Evolutionary conservation across 2,113 vertebrate genomes (phyloP).

Genomic region (Notechis scutatus): DNA sequence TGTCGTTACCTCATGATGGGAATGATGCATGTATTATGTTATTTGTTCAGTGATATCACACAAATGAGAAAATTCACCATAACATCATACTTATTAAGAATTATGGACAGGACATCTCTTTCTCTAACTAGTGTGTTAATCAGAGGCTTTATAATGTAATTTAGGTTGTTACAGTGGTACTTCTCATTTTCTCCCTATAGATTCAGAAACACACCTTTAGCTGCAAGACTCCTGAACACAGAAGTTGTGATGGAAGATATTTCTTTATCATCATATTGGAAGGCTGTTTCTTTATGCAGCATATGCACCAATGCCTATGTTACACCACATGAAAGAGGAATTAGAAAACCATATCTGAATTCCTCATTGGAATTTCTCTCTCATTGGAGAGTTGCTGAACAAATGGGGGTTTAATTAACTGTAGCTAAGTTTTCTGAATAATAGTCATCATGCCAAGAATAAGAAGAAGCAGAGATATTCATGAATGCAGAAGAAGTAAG

Average conservation of each 20-base stretch:
- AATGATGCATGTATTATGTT: not conserved
- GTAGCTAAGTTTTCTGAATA: slow-evolving; percentile 15
- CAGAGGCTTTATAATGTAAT: not conserved
- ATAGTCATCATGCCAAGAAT: not conserved
- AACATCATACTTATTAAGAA: not conserved
- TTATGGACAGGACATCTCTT: not conserved
- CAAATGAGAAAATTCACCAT: not conserved
- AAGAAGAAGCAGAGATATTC: slow-evolving; percentile 15
- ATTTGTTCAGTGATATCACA: not conserved
- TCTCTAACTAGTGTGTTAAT: not conserved
- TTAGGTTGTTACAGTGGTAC: not conserved
- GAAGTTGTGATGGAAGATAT: not conserved
- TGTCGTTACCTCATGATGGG: not conserved
- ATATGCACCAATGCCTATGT: not conserved
- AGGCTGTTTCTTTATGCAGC: not conserved
- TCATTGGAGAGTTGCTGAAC: not conserved
- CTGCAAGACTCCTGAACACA: not conserved
- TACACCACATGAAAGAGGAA: not conserved
- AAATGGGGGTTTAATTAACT: not conserved
- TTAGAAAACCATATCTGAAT: not conserved
- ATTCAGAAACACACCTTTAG: not conserved
- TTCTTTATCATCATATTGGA: not conserved
- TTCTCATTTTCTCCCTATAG: not conserved
- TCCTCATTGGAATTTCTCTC: not conserved
- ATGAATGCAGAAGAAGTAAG: not conserved